Evolutionary conservation across 2,888 invertebrate species (phyloP), one percentile per base, ranked within the genome.

Genomic region (Amphiduros pacificus): DNA sequence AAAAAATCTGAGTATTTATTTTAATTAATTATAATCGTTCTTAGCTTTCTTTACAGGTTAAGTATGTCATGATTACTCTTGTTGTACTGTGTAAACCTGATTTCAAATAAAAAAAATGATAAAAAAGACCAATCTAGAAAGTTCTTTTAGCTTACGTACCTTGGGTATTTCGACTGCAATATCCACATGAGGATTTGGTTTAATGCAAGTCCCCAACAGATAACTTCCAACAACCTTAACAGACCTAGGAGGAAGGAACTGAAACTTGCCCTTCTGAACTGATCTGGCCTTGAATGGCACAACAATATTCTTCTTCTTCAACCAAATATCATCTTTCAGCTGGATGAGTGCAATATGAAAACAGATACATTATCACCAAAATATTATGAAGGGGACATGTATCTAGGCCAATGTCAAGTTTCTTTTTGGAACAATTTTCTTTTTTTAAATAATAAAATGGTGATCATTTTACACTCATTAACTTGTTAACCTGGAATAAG

Each of bases 161-260:
- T 87, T 85, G 0, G 94, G 94, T 77, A 94, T 91, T 73, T 87
- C 87, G 31, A 94, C 81, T 72, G 88, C 87, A 61, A 94, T 70
- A 75, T 93, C 91, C 1, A 91, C 84, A 27, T 81, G 79, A 1
- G 89, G 76, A 74, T 88, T 85, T 0, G 90, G 88, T 29, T 89
- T 90, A 17, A 91, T 83, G 36, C 87, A 80, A 27, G 89, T 87
- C n/a, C 86, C 87, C 2, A 87, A 83, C 2, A 84, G 79, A 73
- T 88, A 89, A 11, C 92, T 90, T 2, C 94, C 93, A 67, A 90
- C 86, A 3, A 89, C 76, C 58, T 84, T 82, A 1, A 91, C 84
- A 51, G 85, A 80, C 26, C 83, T 83, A 17, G 92, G 92, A 76
- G 89, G 89, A 1, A 86, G 66, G 78, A 90, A 92, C 78, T 85